A percentile compares a stretch with the other conserved stretches of the same genome.
Evolutionary conservation across 2,888 invertebrate species (phyloP).

Genomic region (Abrostola triplasia): DNA sequence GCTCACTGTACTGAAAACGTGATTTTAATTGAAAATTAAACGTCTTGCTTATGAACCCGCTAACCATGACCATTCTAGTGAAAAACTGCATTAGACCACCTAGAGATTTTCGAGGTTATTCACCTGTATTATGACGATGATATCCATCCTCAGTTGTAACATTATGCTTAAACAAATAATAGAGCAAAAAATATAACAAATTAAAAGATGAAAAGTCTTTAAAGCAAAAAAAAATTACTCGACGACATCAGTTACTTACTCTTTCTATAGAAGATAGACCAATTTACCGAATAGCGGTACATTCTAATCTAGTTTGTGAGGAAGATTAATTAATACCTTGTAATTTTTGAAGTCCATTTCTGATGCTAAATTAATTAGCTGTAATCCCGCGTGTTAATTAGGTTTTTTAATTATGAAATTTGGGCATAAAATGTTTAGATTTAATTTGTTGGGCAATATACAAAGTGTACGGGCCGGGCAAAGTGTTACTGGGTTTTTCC

Average conservation of each 20-base stretch:
- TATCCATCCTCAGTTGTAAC: not conserved
- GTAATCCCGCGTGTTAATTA: constrained; percentile 44
- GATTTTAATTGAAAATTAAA: too few species aligned
- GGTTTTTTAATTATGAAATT: constrained; percentile 42
- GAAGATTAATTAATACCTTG: constrained; percentile 62
- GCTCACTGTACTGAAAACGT: too few species aligned
- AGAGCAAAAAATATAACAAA: constrained; percentile 32
- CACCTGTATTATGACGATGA: too few species aligned
- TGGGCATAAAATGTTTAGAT: constrained; percentile 17
- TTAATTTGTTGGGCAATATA: constrained; percentile 18
- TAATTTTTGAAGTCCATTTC: constrained; percentile 34
- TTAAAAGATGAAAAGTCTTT: constrained; percentile 17
- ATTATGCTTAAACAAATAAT: constrained; percentile 19
- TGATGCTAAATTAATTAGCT: constrained; percentile 37
- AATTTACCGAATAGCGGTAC: constrained; percentile 56
- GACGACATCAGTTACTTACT: constrained; percentile 13
- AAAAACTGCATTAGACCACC: constrained; percentile 3
- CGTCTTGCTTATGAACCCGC: not conserved
- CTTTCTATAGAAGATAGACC: constrained; percentile 17
- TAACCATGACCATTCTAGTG: constrained; percentile 2
- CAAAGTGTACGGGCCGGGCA: too few species aligned
- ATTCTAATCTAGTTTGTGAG: constrained; percentile 58
- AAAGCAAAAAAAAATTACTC: constrained; percentile 19
- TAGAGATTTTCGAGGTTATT: not conserved
- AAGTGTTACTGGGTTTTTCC: too few species aligned